Evolutionary conservation across 35 echinoderm and acorn worm species (phyloP).

Genomic region (Nesometra sesokonis): DNA sequence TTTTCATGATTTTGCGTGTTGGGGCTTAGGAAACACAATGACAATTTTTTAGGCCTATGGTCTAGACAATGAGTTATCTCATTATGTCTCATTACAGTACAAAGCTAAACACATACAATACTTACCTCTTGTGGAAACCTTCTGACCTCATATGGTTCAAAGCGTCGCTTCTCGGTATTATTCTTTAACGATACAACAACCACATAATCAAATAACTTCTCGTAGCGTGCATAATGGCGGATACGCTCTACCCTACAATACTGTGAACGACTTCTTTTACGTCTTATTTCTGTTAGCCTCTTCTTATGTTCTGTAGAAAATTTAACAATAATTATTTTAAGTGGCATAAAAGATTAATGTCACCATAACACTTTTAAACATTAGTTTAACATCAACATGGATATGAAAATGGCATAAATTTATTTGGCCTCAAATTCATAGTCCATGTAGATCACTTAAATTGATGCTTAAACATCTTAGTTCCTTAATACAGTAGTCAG

Average conservation of each 20-base stretch:
- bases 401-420: too few species aligned
- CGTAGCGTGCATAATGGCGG: slow-evolving; percentile 28
- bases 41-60: not conserved
- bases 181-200: slow-evolving; percentile 61
- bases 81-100: not conserved
- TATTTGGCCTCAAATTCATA: too few species aligned
- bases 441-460: too few species aligned
- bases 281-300: slow-evolving; percentile 48
- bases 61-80: not conserved
- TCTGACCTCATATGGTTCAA: slow-evolving; percentile 56
- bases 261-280: slow-evolving; percentile 43
- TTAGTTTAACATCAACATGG: too few species aligned
- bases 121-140: slow-evolving; percentile 78
- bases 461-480: too few species aligned
- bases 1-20: not conserved
- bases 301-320: slow-evolving; percentile 56
- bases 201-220: slow-evolving; percentile 83
- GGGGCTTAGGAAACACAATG: too few species aligned
- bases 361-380: too few species aligned
- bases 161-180: slow-evolving; percentile 43
- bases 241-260: slow-evolving; percentile 50
- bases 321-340: too few species aligned
- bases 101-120: not conserved
- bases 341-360: too few species aligned
- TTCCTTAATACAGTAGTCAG: too few species aligned